These are phyloP conservation scores for Drosophila orosa DNA, from an alignment of 1,140 invertebrate genomes.

Conservation along the genomic window DNA sequence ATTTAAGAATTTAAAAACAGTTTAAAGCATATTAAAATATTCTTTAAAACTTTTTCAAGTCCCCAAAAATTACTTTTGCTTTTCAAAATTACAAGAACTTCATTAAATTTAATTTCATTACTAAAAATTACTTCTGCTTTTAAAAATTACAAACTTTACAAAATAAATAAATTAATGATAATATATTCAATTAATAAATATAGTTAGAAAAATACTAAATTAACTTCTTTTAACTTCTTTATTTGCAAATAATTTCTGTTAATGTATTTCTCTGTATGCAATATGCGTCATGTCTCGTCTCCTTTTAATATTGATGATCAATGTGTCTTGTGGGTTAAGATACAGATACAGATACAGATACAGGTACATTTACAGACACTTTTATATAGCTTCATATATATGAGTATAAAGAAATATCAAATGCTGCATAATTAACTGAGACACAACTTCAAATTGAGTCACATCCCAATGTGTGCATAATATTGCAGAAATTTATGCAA, in stretches of 20 bases:
- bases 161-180: not conserved
- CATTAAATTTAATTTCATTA: too few species aligned
- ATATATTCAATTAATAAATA: too few species aligned
- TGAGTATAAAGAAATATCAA: constrained; percentile 22
- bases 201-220: too few species aligned
- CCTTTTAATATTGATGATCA: constrained; percentile 69
- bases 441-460: constrained; percentile 40
- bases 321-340: constrained; percentile 50
- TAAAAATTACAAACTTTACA: not conserved
- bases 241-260: not conserved
- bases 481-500: constrained; percentile 67
- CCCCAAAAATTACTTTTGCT: accelerated
- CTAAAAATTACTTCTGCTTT: not conserved
- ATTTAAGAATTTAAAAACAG: not conserved
- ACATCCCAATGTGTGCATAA: constrained; percentile 56
- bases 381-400: not conserved
- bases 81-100: not conserved
- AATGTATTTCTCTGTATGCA: not conserved
- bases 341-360: constrained; percentile 3
- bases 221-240: too few species aligned
- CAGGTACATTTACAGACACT: constrained; percentile 4
- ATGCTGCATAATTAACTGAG: constrained; percentile 16
- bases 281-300: constrained; percentile 17
- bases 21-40: too few species aligned
- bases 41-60: too few species aligned